Base-by-base conservation (phyloP, 2,797 vertebrate species). In the Megalops cyprinoides region DNA sequence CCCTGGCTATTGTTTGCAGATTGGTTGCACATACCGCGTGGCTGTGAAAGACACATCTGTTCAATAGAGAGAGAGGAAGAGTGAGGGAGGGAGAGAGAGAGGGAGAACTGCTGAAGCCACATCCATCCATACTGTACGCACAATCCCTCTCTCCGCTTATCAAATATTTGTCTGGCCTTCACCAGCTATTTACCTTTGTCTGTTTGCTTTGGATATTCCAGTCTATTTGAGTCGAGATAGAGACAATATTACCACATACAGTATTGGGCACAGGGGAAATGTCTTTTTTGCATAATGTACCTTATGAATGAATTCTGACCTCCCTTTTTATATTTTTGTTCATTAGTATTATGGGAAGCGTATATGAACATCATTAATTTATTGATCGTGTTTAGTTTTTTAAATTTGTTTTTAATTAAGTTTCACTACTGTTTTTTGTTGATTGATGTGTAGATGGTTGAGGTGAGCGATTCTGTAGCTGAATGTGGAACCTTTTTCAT, bases 131-230 rank as follows among this genome's bases (percentile, higher is more conserved):
- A 93, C 86, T 91, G 89, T 84, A 85, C 85, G 88, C 88, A 90
- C 88, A 91, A 92, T 92, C 89, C 88, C 89, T 93, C 90, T 93
- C 90, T 90, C n/a, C n/a, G 82, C 89, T 95, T 95, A 93, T 94
- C 94, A 96, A 96, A 96, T 97, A 96, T 97, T 97, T 96, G 93
- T 95, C 87, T 93, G 95, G 94, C 94, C 95, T 97, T 97, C 94
- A 91, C 89, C 91, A 90, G 84, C 78, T 96, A 92, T 97, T 97
- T 97, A 94, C 91, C 87, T 94, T 93, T 85, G 92, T 92, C 85
- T 95, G 89, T 96, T 97, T 96, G 89, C 93, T 92, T 87, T 94
- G 89, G 91, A 93, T 94, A 93, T 94, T 93, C 88, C 90, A 91
- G 90, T 92, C 84, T 91, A 86, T 89, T 89, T 90, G 88, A 90